A percentile compares a stretch with the other conserved stretches of the same genome.
These are phyloP conservation scores for Pheosia gnoma DNA, from an alignment of 2,888 invertebrate genomes.

Conservation along the genomic window DNA sequence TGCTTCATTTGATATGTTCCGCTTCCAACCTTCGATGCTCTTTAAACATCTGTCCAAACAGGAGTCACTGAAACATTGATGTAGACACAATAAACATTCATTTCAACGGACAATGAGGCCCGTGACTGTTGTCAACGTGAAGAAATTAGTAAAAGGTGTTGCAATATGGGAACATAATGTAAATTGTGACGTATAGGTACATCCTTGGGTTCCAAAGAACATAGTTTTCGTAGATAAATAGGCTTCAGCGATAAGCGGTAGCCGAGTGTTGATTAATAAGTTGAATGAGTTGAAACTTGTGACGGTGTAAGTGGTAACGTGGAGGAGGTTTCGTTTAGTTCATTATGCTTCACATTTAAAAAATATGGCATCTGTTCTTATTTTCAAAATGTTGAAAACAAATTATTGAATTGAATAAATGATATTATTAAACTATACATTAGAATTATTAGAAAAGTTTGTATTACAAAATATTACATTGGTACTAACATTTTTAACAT, in stretches of 20 bases:
- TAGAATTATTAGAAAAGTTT: no score
- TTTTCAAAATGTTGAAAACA: no score
- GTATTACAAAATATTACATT: no score
- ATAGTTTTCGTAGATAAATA: background rate
- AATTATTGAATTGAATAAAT: no score
- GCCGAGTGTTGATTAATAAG: no score
- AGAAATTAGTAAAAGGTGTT: constrained; percentile 1
- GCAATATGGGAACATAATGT: background rate
- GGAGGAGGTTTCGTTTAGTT: no score
- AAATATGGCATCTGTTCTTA: no score
- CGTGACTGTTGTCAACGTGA: constrained; percentile 7
- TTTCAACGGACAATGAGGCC: constrained; percentile 44
- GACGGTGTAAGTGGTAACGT: no score
- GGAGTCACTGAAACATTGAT: constrained; percentile 41
- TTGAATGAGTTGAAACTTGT: no score
- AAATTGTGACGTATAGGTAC: background rate
- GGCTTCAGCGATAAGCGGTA: background rate
- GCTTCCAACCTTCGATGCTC: constrained; percentile 41
- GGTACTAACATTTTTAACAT: no score
- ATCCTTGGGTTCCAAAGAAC: background rate
- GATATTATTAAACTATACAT: no score
- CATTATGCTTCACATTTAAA: no score
- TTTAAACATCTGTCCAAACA: constrained; percentile 51
- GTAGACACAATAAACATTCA: constrained; percentile 43
- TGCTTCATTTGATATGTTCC: constrained; percentile 23